These are phyloP conservation scores for Fratercula arctica DNA, from an alignment of 2,797 vertebrate genomes.

Conservation along the genomic window DNA sequence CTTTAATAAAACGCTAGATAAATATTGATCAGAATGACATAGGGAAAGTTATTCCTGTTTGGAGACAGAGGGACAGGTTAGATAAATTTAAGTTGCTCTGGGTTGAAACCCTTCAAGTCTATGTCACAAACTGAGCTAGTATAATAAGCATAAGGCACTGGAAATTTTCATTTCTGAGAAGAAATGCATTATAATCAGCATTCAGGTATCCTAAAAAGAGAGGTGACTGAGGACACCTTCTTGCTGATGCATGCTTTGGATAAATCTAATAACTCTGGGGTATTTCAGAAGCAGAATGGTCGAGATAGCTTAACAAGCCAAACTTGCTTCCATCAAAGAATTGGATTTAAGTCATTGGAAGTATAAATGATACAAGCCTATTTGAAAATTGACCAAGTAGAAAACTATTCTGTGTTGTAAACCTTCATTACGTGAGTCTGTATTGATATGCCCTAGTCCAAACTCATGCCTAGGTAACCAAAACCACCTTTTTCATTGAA, in stretches of 20 bases:
- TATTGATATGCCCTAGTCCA: background rate
- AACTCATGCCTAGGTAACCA: background rate
- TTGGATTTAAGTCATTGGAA: background rate
- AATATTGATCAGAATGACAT: slow-evolving; percentile 10
- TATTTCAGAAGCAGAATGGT: background rate
- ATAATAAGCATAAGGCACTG: background rate
- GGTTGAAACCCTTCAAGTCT: background rate
- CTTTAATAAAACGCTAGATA: background rate
- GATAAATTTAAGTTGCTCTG: background rate
- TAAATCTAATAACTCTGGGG: background rate
- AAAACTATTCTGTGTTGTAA: background rate
- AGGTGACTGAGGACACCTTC: background rate
- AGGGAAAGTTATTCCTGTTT: background rate
- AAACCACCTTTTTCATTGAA: background rate
- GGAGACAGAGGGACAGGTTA: background rate
- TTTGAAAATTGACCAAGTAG: background rate
- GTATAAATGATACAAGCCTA: background rate
- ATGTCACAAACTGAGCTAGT: background rate
- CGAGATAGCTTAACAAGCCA: background rate
- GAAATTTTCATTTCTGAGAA: background rate
- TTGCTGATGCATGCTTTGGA: background rate
- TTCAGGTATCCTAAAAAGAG: background rate
- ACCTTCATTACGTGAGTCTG: background rate
- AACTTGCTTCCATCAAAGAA: background rate
- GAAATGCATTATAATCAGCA: background rate